Evolutionary conservation across 2,888 invertebrate species (phyloP), one percentile per base, ranked within the genome.

Genomic region (Nemotelus pantherinus): DNA sequence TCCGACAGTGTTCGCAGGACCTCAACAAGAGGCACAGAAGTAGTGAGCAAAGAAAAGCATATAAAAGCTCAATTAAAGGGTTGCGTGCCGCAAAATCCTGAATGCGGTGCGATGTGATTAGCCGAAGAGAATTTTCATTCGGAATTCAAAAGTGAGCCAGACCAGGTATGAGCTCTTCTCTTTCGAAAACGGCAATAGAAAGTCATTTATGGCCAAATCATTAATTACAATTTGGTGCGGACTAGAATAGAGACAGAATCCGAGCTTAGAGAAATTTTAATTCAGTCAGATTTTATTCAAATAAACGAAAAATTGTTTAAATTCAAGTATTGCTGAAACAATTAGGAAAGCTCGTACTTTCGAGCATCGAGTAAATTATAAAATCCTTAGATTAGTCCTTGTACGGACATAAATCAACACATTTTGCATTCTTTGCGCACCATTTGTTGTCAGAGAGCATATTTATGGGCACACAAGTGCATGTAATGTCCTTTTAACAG

Each of bases 41-140:
- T 25, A 25, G 25, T 25, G 25, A 25, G 25, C 25, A 25, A 25
- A 47, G 72, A 5, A 60, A 57, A 60, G 60, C 58, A 25, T 45
- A 81, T 80, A 81, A 80, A 81, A 81, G 80, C 80, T 81, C 81
- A 81, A 82, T 82, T 82, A 82, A 79, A 81, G 80, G 81, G 81
- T 80, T 81, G 81, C 81, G 80, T 81, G 80, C 79, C 81, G 79
- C 79, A 81, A 79, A 79, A 79, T 81, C 81, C 77, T 79, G 80
- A 79, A 64, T 79, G 64, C 67, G 53, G 65, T 68, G 39, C 63
- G 80, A 25, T 25, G 25, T 25, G 25, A 81, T 81, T 81, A 81
- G 44, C 65, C 74, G 55, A 76, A 72, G 65, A 53, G 67, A 67
- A 76, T 76, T 76, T 76, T 48, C 60, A 47, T 63, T 43, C 72